These are phyloP conservation scores for Yasuhikotakia modesta DNA, from an alignment of 2,797 vertebrate genomes.

Conservation along the genomic window DNA sequence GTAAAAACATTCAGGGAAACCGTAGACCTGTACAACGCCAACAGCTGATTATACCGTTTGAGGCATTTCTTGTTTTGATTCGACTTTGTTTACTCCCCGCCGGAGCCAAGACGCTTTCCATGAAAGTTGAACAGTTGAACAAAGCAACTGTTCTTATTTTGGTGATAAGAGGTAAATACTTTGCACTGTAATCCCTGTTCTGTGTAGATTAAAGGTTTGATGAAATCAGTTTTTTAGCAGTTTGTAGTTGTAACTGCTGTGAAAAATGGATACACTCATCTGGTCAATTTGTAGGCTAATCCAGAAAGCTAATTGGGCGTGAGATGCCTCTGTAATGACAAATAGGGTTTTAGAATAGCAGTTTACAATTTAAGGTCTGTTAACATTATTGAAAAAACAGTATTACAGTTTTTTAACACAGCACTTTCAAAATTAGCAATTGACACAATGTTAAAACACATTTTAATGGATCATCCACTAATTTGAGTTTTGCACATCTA, in stretches of 20 bases:
- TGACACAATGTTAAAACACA: neutral
- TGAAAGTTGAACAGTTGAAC: neutral
- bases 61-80: conserved; percentile 31
- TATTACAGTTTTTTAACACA: too few species aligned
- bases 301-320: neutral
- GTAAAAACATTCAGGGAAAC: neutral
- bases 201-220: conserved; percentile 10
- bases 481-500: too few species aligned
- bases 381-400: neutral
- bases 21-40: neutral
- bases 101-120: neutral
- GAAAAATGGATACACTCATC: conserved; percentile 1
- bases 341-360: neutral
- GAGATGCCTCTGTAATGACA: neutral
- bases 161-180: neutral
- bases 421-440: neutral
- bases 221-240: neutral
- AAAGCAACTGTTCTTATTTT: conserved; percentile 25
- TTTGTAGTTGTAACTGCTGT: conserved; percentile 1
- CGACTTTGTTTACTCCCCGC: conserved; percentile 16
- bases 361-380: conserved; percentile 4
- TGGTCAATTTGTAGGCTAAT: neutral
- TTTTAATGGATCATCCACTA: neutral
- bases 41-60: neutral
- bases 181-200: neutral